Percentiles rank a stretch among this genome's conserved stretches.
phyloP scores from a whole-genome alignment of 1,140 invertebrate species.

The Zelostemma sp. region DNA sequence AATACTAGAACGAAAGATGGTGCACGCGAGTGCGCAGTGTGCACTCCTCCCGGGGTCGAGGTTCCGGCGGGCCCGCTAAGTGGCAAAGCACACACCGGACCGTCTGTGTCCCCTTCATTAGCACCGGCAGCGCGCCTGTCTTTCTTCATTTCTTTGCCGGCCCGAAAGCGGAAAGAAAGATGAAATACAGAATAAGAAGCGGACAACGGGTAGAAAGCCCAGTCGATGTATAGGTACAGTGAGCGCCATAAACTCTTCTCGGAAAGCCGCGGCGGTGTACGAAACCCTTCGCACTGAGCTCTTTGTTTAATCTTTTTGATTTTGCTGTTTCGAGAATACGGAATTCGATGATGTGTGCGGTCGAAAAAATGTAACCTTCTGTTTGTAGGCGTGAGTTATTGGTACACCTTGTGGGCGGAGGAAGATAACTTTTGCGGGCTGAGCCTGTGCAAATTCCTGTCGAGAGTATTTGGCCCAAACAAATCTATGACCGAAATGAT shows the following conservation, averaged over 20 bases:
- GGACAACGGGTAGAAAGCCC: constrained; percentile 29
- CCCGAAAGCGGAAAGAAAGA: not conserved
- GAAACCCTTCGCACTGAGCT: constrained; percentile 41
- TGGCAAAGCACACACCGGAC: constrained; percentile 60
- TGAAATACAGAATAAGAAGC: constrained; percentile 8
- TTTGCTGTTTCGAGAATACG: not conserved
- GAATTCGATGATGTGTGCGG: not conserved
- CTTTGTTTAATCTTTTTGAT: constrained; percentile 15
- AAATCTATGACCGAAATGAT: constrained; percentile 1
- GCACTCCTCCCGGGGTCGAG: constrained; percentile 51
- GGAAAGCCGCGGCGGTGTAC: constrained; percentile 53
- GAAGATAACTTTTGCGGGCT: not conserved
- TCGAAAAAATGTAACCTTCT: not conserved
- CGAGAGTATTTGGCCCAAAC: not conserved
- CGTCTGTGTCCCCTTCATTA: constrained; percentile 64
- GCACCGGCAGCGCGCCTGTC: constrained; percentile 56
- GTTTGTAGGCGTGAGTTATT: not conserved
- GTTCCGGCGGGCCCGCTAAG: constrained; percentile 55
- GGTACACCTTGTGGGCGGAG: not conserved
- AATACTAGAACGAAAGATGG: constrained; percentile 38
- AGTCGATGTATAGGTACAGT: constrained; percentile 43
- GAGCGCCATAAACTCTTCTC: constrained; percentile 61
- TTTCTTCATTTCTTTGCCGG: constrained; percentile 48
- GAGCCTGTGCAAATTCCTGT: not conserved
- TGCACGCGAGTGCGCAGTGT: constrained; percentile 20